phyloP scores from a whole-genome alignment of 2,888 invertebrate genomes.

The Dasysyrphus tricinctus region DNA sequence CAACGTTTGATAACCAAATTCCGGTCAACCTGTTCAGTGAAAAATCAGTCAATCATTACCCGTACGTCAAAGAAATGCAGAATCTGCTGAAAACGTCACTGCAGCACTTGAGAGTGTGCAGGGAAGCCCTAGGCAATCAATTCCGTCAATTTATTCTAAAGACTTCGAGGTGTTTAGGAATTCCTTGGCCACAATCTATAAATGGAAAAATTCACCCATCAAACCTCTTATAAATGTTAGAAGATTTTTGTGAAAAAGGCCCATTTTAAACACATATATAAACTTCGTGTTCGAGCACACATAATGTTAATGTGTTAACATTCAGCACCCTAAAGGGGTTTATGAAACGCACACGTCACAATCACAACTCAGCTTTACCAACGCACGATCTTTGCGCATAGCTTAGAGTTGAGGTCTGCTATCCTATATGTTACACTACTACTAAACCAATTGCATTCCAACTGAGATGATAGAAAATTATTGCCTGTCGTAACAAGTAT shows the following conservation, averaged over 20 bases:
- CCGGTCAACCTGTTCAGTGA: too few relatives aligned
- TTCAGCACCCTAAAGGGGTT: conserved; percentile 50
- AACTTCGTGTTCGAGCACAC: conserved; percentile 5
- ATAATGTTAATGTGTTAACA: conserved; percentile 68
- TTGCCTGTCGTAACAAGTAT: conserved; percentile 63
- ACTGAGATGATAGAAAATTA: conserved; percentile 41
- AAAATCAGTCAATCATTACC: too few relatives aligned
- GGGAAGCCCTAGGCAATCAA: too few relatives aligned
- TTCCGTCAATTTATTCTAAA: too few relatives aligned
- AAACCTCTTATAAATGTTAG: background rate
- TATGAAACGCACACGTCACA: conserved; percentile 57
- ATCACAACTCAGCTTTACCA: conserved; percentile 39
- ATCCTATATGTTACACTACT: background rate
- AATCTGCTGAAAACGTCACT: too few relatives aligned
- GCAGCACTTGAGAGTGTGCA: too few relatives aligned
- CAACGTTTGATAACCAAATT: too few relatives aligned
- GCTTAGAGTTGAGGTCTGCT: conserved; percentile 28
- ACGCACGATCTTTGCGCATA: conserved; percentile 4
- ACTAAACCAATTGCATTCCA: conserved; percentile 54
- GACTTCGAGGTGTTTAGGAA: too few relatives aligned
- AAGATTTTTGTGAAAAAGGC: background rate
- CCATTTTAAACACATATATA: background rate
- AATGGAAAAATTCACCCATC: background rate
- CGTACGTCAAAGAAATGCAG: too few relatives aligned
- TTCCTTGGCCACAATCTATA: background rate